Conservation (phyloP, 2,888 invertebrate genomes). For the Harmothoe impar region DNA sequence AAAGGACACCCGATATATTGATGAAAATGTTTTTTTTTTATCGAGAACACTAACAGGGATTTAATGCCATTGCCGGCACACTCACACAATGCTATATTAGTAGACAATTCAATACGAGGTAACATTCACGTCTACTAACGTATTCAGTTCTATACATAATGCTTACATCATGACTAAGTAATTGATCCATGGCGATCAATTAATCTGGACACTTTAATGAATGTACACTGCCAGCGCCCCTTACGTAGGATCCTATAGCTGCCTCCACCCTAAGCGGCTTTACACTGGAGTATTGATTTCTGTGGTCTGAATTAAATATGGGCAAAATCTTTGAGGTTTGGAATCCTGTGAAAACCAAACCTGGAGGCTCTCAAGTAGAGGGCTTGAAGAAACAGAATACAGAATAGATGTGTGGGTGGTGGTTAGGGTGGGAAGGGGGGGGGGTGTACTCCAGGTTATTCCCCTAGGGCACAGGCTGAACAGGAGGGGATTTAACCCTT, state of each 20-base stretch:
- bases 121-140: too few species aligned
- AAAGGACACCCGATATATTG: too few species aligned
- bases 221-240: background rate
- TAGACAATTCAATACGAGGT: too few species aligned
- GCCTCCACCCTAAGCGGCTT: background rate
- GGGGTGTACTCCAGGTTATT: background rate
- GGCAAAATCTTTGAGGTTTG: background rate
- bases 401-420: background rate
- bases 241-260: background rate
- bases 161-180: too few species aligned
- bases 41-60: too few species aligned
- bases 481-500: too few species aligned
- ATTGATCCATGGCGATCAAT: background rate
- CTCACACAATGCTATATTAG: too few species aligned
- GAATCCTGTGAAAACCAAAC: background rate
- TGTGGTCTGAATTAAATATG: conserved; percentile 11
- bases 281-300: background rate
- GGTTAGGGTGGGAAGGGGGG: background rate
- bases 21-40: too few species aligned
- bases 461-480: background rate
- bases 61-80: too few species aligned
- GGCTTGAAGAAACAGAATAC: too few species aligned
- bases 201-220: background rate
- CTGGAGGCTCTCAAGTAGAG: too few species aligned
- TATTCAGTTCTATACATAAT: too few species aligned